Conservation (phyloP, 2,113 vertebrate species). For the Riparia riparia region DNA sequence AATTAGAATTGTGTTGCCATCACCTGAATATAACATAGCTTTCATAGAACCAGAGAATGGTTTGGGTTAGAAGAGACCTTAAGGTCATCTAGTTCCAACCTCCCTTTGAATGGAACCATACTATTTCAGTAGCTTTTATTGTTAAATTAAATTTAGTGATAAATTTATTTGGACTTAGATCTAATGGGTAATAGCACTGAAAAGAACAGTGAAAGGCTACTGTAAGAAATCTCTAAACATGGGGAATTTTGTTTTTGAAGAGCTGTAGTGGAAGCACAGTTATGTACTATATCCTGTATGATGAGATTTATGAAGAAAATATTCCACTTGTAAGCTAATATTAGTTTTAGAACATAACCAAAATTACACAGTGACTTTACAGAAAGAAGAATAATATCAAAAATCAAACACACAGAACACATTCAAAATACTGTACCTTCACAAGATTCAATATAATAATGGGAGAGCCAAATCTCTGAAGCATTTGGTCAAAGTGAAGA, state of each 20-base stretch:
- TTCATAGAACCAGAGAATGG: neutral
- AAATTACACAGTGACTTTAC: neutral
- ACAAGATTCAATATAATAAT: slow-evolving; percentile 98
- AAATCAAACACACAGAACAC: neutral
- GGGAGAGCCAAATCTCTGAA: slow-evolving; percentile 96
- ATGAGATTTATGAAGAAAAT: neutral
- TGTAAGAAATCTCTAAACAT: neutral
- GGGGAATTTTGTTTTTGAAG: neutral
- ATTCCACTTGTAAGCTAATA: neutral
- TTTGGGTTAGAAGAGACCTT: neutral
- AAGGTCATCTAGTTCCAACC: neutral
- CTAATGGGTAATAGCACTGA: neutral
- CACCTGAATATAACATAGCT: neutral
- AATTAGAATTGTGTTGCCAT: neutral
- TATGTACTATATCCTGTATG: neutral
- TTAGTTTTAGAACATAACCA: neutral
- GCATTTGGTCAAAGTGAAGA: slow-evolving; percentile 98
- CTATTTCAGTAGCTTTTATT: neutral
- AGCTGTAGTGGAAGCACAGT: neutral
- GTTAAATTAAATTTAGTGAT: neutral
- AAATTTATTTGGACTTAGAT: neutral
- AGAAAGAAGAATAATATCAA: neutral
- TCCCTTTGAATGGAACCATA: neutral
- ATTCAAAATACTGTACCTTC: slow-evolving; percentile 82
- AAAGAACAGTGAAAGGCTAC: neutral